Evolutionary conservation across 2,888 invertebrate genomes (phyloP).

Genomic region (Noctua fimbriata): DNA sequence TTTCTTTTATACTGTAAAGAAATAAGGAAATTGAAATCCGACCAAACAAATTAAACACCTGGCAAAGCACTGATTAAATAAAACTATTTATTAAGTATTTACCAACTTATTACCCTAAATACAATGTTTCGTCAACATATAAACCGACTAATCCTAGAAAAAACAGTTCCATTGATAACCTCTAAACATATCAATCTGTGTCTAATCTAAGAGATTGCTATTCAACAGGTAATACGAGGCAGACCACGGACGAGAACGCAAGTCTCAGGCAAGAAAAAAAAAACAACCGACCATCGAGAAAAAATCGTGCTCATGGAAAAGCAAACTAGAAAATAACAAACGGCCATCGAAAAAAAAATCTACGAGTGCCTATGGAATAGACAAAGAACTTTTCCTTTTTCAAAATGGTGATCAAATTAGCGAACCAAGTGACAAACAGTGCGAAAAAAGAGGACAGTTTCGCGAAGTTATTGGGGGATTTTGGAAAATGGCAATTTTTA

Average conservation of each 20-base stretch:
- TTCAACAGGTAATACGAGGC: slow-evolving; percentile 32
- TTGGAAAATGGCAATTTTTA: slow-evolving; percentile 93
- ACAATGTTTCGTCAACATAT: not conserved
- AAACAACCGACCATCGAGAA: too few relatives aligned
- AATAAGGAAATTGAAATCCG: not conserved
- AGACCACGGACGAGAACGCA: slow-evolving; percentile 15
- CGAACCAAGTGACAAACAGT: slow-evolving; percentile 61
- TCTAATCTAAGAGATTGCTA: slow-evolving; percentile 30
- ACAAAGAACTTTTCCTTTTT: not conserved
- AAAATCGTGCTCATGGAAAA: not conserved
- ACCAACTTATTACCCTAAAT: not conserved
- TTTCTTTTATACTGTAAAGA: not conserved
- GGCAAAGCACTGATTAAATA: not conserved
- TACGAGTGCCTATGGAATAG: not conserved
- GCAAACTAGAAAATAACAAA: not conserved
- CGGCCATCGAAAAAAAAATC: not conserved
- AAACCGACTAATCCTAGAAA: slow-evolving; percentile 10
- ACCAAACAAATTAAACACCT: not conserved
- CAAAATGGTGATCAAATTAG: slow-evolving; percentile 78
- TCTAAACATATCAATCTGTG: slow-evolving; percentile 12
- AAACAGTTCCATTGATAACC: slow-evolving; percentile 15
- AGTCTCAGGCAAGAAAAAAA: slow-evolving; percentile 14
- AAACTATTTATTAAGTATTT: not conserved
- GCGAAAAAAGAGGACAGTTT: slow-evolving; percentile 79
- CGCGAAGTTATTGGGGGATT: slow-evolving; percentile 81